A percentile compares a stretch with the other conserved stretches of the same genome.
phyloP scores from a whole-genome alignment of 2,888 invertebrate species.

The Crocallis elinguaria region DNA sequence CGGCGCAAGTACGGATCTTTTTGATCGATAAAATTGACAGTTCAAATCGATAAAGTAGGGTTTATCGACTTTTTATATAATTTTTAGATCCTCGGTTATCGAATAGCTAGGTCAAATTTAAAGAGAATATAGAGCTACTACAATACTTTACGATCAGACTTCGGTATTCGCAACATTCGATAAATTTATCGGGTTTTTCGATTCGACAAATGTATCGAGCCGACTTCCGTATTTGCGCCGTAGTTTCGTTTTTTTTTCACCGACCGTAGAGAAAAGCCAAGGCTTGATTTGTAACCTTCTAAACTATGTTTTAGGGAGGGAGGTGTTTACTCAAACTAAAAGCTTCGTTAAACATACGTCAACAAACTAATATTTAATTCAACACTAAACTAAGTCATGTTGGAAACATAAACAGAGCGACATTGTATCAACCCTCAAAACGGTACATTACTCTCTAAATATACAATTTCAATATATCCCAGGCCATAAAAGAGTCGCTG shows the following conservation, averaged over 20 bases:
- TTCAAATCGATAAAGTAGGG: no score
- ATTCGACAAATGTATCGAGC: no score
- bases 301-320: neutral
- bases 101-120: neutral
- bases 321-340: neutral
- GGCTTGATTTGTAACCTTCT: neutral
- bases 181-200: no score
- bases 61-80: no score
- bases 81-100: no score
- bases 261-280: neutral
- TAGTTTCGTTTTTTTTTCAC: neutral
- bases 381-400: neutral
- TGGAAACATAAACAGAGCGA: constrained; percentile 7
- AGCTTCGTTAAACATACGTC: neutral
- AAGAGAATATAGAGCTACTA: no score
- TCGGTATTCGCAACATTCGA: no score
- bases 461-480: constrained; percentile 26
- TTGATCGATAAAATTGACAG: no score
- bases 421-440: constrained; percentile 15
- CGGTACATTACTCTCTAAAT: constrained; percentile 14
- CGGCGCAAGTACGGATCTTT: no score
- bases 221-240: no score
- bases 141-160: no score
- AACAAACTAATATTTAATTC: constrained; percentile 1
- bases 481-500: constrained; percentile 21